Evolutionary conservation across 53 echinoderm and acorn worm genomes (phyloP).

Genomic region (Holothuria scabra): DNA sequence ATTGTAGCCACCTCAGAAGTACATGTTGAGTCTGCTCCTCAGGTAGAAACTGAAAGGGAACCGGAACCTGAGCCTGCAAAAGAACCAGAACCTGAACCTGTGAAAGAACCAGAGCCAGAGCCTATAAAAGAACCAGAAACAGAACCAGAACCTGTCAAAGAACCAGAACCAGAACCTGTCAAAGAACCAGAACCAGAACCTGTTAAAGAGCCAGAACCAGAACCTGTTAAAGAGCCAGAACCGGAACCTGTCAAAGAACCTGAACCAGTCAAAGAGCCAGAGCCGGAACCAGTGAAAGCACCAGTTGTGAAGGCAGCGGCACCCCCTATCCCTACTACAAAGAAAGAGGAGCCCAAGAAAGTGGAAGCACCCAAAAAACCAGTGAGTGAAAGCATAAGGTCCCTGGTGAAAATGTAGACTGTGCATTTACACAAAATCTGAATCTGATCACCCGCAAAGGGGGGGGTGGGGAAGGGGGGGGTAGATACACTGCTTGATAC

Average conservation of each 20-base stretch:
- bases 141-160: slow-evolving; percentile 31
- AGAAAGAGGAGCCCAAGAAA: slow-evolving; percentile 30
- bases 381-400: not conserved
- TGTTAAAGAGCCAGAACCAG: slow-evolving; percentile 39
- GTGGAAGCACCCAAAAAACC: slow-evolving; percentile 33
- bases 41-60: not conserved
- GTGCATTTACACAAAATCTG: too few species aligned
- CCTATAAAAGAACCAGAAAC: slow-evolving; percentile 33
- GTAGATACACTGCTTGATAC: too few species aligned
- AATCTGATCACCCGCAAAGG: too few species aligned
- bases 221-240: slow-evolving; percentile 48
- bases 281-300: slow-evolving; percentile 51
- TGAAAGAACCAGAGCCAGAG: slow-evolving; percentile 53
- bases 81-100: slow-evolving; percentile 31
- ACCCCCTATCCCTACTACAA: slow-evolving; percentile 47
- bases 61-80: slow-evolving; percentile 39
- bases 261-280: slow-evolving; percentile 58
- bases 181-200: slow-evolving; percentile 19
- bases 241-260: slow-evolving; percentile 71
- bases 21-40: slow-evolving; percentile 10
- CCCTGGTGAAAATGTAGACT: too few species aligned
- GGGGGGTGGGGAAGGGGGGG: too few species aligned
- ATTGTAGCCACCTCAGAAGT: slow-evolving; percentile 50
- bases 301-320: slow-evolving; percentile 47
- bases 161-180: slow-evolving; percentile 16